phyloP scores from a whole-genome alignment of 2,797 vertebrate genomes.

The Sorex maritimensis region DNA sequence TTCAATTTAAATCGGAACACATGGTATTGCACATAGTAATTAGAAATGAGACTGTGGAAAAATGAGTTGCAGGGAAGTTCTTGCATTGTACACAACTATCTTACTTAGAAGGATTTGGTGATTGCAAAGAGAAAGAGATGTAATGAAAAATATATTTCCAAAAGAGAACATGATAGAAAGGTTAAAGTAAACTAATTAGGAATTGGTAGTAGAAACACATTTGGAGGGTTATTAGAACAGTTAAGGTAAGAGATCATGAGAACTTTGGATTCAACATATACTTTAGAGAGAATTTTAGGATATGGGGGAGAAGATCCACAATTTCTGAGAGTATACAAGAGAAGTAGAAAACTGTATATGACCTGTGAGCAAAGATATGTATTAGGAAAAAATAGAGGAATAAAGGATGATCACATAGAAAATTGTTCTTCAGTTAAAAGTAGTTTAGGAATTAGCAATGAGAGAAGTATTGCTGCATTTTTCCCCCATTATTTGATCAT shows the following conservation, averaged over 20 bases:
- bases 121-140: constrained; percentile 11
- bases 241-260: neutral
- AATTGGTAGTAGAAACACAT: neutral
- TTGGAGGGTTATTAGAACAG: too few relatives aligned
- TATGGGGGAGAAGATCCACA: neutral
- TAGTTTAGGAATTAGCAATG: neutral
- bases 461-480: neutral
- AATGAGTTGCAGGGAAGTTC: neutral
- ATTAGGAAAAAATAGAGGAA: neutral
- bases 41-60: neutral
- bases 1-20: neutral
- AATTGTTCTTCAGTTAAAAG: neutral
- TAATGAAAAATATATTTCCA: constrained; percentile 6
- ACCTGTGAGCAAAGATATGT: too few relatives aligned
- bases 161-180: neutral
- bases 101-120: neutral
- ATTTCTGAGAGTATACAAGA: neutral
- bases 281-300: neutral
- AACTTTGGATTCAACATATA: neutral
- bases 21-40: neutral
- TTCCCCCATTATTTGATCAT: too few relatives aligned
- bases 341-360: neutral
- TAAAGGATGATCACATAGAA: neutral
- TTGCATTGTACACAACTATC: neutral
- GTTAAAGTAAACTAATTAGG: neutral